These are phyloP conservation scores for Choreutis nemorana DNA, from an alignment of 2,888 invertebrate species.

Conservation along the genomic window DNA sequence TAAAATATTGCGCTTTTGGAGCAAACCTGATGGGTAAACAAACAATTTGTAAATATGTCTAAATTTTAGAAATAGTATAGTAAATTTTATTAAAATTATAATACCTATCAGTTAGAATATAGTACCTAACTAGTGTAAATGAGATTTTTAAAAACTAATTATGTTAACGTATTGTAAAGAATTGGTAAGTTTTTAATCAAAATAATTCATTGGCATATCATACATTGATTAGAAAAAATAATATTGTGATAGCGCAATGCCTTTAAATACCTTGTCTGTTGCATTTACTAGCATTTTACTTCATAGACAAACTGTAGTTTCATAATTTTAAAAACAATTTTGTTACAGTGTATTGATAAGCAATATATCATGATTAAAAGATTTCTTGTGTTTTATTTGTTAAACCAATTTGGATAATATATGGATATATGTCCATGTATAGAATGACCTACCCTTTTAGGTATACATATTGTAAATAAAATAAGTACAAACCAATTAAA, in stretches of 20 bases:
- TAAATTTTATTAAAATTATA: constrained; percentile 43
- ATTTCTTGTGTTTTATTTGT: constrained; percentile 21
- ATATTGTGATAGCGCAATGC: constrained; percentile 59
- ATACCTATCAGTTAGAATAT: constrained; percentile 46
- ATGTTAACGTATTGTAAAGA: constrained; percentile 47
- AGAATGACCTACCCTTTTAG: neutral
- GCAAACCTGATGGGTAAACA: constrained; percentile 47
- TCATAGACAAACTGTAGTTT: constrained; percentile 44
- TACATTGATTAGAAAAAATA: constrained; percentile 17
- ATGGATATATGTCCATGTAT: too few species aligned
- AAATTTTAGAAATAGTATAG: constrained; percentile 52
- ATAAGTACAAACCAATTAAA: neutral
- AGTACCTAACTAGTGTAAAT: constrained; percentile 60
- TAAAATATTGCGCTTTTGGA: constrained; percentile 56
- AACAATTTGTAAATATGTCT: constrained; percentile 52
- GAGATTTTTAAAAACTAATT: constrained; percentile 50
- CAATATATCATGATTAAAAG: constrained; percentile 62
- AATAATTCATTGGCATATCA: constrained; percentile 54
- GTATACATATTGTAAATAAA: constrained; percentile 3
- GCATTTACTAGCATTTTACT: constrained; percentile 64
- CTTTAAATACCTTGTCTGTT: constrained; percentile 47
- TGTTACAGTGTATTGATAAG: constrained; percentile 64
- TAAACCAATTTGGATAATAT: neutral
- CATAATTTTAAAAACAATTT: constrained; percentile 50
- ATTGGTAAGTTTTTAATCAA: constrained; percentile 45